A percentile compares a stretch with the other conserved stretches of the same genome.
Conservation (phyloP, 2,888 invertebrate species). For the Dryococelus australis region DNA sequence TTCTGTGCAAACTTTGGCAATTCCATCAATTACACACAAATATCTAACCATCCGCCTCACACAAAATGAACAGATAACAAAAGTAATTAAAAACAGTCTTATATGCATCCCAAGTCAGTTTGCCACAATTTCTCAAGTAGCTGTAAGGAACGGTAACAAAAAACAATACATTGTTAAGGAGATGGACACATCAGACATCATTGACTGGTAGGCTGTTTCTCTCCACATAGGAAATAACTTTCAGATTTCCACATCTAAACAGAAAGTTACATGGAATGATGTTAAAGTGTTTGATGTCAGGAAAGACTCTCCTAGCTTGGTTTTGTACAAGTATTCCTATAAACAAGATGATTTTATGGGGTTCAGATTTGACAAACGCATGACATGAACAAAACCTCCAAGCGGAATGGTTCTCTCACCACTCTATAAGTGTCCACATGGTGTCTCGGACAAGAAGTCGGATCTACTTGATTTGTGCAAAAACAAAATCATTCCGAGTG, state of each 20-base stretch:
- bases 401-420: background rate
- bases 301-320: slow-evolving; percentile 13
- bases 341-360: background rate
- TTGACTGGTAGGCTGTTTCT: slow-evolving; percentile 10
- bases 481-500: background rate
- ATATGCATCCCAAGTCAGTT: too few relatives aligned
- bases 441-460: background rate
- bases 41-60: too few relatives aligned
- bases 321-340: background rate
- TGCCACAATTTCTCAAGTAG: too few relatives aligned
- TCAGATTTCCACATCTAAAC: slow-evolving; percentile 13
- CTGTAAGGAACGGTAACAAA: too few relatives aligned
- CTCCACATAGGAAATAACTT: slow-evolving; percentile 28
- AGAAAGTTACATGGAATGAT: slow-evolving; percentile 25
- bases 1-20: too few relatives aligned
- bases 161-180: too few relatives aligned
- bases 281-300: slow-evolving; percentile 12
- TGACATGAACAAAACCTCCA: background rate
- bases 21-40: too few relatives aligned
- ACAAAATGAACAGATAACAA: too few relatives aligned
- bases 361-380: background rate
- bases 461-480: slow-evolving; percentile 8
- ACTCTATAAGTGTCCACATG: background rate
- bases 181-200: too few relatives aligned
- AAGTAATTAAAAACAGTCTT: too few relatives aligned